A percentile compares a stretch with the other conserved stretches of the same genome.
Evolutionary conservation across 1,140 invertebrate genomes (phyloP).

Genomic region (Cylas formicarius): DNA sequence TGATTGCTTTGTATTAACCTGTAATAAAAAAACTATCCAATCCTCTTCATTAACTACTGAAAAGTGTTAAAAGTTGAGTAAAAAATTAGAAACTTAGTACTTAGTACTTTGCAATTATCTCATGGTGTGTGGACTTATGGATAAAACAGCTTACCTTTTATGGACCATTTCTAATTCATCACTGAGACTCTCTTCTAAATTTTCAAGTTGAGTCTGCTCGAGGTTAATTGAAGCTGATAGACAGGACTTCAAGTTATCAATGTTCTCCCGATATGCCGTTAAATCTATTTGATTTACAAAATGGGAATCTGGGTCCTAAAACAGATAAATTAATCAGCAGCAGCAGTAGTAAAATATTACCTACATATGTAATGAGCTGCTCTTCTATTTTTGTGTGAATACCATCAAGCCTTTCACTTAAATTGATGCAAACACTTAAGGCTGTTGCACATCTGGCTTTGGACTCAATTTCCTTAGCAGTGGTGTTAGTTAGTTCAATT

Average conservation of each 20-base stretch:
- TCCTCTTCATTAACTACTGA: neutral
- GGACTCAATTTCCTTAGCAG: slow-evolving; percentile 20
- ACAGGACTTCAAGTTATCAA: slow-evolving; percentile 10
- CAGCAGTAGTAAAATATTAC: slow-evolving; percentile 5
- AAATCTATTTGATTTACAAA: slow-evolving; percentile 23
- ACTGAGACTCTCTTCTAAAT: slow-evolving; percentile 3
- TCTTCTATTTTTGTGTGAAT: slow-evolving; percentile 15
- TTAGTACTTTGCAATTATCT: too few relatives aligned
- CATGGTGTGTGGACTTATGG: too few relatives aligned
- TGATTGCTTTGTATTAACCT: slow-evolving; percentile 23
- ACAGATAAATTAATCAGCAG: slow-evolving; percentile 2
- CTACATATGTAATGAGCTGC: slow-evolving; percentile 24
- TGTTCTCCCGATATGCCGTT: slow-evolving; percentile 16
- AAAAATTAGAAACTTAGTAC: too few relatives aligned
- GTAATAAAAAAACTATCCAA: slow-evolving; percentile 8
- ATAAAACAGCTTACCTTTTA: slow-evolving; percentile 13
- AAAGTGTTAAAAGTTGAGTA: neutral
- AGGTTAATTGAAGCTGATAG: slow-evolving; percentile 11
- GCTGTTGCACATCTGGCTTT: slow-evolving; percentile 17
- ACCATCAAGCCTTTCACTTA: slow-evolving; percentile 18
- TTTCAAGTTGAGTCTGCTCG: slow-evolving; percentile 6
- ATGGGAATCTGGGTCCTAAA: slow-evolving; percentile 15
- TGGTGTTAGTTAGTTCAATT: slow-evolving; percentile 12
- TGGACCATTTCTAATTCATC: slow-evolving; percentile 6
- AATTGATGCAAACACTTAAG: slow-evolving; percentile 15